Evolutionary conservation across 1,140 invertebrate species (phyloP).

Genomic region (Drosophila pseudoobscura): DNA sequence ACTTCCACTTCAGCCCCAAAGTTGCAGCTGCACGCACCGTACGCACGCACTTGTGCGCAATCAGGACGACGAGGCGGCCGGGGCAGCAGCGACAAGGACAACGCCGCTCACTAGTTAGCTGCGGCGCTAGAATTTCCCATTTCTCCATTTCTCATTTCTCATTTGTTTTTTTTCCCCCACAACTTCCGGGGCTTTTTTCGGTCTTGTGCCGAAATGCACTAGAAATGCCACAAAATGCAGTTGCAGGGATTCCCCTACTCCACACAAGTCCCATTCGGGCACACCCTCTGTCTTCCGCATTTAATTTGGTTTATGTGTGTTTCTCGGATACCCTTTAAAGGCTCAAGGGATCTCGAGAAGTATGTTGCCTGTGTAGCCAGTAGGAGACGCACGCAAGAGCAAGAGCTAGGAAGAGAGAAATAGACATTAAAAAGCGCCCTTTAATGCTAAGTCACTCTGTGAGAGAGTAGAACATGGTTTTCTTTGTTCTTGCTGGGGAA

Average conservation of each 20-base stretch:
- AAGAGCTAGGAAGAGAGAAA: too few species aligned
- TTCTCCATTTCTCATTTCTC: too few species aligned
- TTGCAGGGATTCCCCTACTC: constrained; percentile 15
- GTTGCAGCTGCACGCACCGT: constrained; percentile 47
- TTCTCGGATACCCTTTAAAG: too few species aligned
- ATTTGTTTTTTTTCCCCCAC: too few species aligned
- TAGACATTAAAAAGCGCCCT: too few species aligned
- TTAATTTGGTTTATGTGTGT: constrained; percentile 22
- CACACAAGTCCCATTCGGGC: neutral
- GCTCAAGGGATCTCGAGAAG: too few species aligned
- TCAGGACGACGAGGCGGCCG: constrained; percentile 50
- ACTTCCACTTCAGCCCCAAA: constrained; percentile 54
- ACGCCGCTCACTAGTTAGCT: neutral
- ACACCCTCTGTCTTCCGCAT: constrained; percentile 12
- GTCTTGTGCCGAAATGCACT: constrained; percentile 11
- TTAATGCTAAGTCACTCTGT: too few species aligned
- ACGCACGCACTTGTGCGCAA: constrained; percentile 77
- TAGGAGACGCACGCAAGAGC: too few species aligned
- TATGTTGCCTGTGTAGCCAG: too few species aligned
- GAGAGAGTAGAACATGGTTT: too few species aligned
- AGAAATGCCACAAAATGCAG: constrained; percentile 64
- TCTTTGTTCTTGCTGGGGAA: too few species aligned
- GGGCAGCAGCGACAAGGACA: constrained; percentile 21
- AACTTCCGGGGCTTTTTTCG: constrained; percentile 64
- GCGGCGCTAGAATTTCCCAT: constrained; percentile 23